Evolutionary conservation across 53 echinoderm and acorn worm genomes (phyloP).

Genomic region (Arbacia lixula): DNA sequence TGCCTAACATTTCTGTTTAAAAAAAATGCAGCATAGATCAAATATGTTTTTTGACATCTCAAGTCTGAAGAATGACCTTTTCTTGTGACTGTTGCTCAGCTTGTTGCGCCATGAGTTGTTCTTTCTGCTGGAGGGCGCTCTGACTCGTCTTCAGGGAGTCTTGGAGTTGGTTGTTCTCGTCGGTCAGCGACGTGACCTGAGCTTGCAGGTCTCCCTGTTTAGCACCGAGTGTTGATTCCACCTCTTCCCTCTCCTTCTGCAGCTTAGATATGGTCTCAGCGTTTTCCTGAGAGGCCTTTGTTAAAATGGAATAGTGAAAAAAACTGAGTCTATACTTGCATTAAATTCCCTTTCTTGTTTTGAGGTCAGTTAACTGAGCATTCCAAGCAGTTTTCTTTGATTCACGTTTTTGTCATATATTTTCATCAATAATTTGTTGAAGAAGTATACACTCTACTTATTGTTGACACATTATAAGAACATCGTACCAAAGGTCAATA

Average conservation of each 20-base stretch:
- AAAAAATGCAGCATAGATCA: not conserved
- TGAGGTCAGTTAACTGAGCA: too few relatives aligned
- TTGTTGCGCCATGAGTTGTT: conserved; percentile 46
- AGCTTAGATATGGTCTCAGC: not conserved
- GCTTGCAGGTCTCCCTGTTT: conserved; percentile 42
- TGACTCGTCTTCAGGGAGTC: conserved; percentile 42
- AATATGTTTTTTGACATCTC: not conserved
- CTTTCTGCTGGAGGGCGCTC: conserved; percentile 48
- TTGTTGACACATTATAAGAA: too few relatives aligned
- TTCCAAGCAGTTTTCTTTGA: too few relatives aligned
- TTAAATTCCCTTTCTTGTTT: too few relatives aligned
- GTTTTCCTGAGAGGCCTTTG: not conserved
- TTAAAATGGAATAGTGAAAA: too few relatives aligned
- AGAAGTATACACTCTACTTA: too few relatives aligned
- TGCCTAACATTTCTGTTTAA: too few relatives aligned
- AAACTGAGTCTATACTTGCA: too few relatives aligned
- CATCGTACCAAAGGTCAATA: too few relatives aligned
- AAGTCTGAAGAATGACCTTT: not conserved
- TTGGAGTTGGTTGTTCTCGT: conserved; percentile 48
- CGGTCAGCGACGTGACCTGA: conserved; percentile 46
- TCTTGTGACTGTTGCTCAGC: conserved; percentile 42
- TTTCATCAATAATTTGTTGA: too few relatives aligned
- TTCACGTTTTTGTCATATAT: too few relatives aligned
- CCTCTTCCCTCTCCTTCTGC: conserved; percentile 45
- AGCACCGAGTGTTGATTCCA: conserved; percentile 21